Conservation (phyloP, 2,888 invertebrate genomes). For the Allolobophora icterica region DNA sequence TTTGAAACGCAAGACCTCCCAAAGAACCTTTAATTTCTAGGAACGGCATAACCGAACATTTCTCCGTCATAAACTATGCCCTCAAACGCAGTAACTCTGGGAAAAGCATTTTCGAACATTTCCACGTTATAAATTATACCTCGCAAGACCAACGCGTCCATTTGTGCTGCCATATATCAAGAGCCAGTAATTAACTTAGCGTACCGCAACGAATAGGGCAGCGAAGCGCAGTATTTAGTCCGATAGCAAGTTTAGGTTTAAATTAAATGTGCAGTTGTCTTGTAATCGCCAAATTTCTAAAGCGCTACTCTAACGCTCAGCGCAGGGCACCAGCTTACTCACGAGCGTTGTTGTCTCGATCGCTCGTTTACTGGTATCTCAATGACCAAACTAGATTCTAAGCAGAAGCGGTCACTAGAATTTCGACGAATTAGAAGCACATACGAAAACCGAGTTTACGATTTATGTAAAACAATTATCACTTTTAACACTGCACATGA, state of each 20-base stretch:
- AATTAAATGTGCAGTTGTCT: background rate
- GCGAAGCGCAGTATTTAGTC: background rate
- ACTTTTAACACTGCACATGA: too few relatives aligned
- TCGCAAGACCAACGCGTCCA: background rate
- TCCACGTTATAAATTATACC: constrained; percentile 17
- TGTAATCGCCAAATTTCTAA: too few relatives aligned
- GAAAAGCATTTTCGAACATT: background rate
- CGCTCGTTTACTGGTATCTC: too few relatives aligned
- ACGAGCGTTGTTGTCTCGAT: too few relatives aligned
- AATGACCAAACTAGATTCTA: too few relatives aligned
- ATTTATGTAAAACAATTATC: too few relatives aligned
- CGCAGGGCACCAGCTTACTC: too few relatives aligned
- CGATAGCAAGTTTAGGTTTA: background rate
- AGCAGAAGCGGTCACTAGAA: too few relatives aligned
- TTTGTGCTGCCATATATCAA: constrained; percentile 11
- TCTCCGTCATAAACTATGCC: constrained; percentile 6
- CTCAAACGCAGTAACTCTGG: background rate
- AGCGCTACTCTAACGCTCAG: too few relatives aligned
- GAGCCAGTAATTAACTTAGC: background rate
- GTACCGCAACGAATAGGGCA: background rate
- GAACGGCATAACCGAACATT: background rate
- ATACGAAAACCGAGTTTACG: too few relatives aligned
- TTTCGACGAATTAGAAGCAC: too few relatives aligned
- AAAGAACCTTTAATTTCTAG: constrained; percentile 11
- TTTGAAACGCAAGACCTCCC: constrained; percentile 2